Evolutionary conservation across 2,888 invertebrate species (phyloP).

Genomic region (Eledona agricola): DNA sequence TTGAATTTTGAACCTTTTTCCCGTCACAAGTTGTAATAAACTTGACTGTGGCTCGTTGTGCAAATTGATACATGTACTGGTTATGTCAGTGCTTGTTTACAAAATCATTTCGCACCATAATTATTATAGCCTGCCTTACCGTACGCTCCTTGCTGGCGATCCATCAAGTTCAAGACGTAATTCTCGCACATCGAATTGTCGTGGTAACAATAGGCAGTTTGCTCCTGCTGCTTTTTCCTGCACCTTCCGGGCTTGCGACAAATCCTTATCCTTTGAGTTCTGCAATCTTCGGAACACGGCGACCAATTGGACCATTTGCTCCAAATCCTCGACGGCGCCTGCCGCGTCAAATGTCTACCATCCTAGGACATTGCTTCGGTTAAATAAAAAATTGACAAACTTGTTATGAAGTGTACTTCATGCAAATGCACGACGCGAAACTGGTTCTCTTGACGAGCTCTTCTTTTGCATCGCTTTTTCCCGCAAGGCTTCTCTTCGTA

Average conservation of each 20-base stretch:
- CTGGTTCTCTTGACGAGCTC: constrained; percentile 56
- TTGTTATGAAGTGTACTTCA: too few relatives aligned
- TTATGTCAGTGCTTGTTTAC: too few relatives aligned
- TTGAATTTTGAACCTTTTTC: too few relatives aligned
- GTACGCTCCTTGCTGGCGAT: constrained; percentile 45
- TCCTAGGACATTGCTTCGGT: constrained; percentile 47
- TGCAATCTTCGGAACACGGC: constrained; percentile 80
- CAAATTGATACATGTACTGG: too few relatives aligned
- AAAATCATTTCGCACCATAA: too few relatives aligned
- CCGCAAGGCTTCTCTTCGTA: constrained; percentile 60
- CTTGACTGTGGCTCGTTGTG: too few relatives aligned
- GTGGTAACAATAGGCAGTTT: constrained; percentile 86
- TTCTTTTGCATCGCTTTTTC: constrained; percentile 59
- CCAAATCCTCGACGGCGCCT: constrained; percentile 65
- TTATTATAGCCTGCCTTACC: too few relatives aligned
- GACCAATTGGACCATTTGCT: constrained; percentile 88
- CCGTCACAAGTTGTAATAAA: too few relatives aligned
- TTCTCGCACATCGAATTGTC: constrained; percentile 83
- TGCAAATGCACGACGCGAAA: constrained; percentile 54
- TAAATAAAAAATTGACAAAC: constrained; percentile 4
- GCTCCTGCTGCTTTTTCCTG: constrained; percentile 78
- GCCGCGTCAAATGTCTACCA: constrained; percentile 52
- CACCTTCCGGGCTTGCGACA: constrained; percentile 80
- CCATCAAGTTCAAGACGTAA: constrained; percentile 65
- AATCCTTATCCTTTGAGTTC: constrained; percentile 79